Evolutionary conservation across 2,113 vertebrate species (phyloP), one percentile per base, ranked within the genome.

Genomic region (Erythrocercus mccallii): DNA sequence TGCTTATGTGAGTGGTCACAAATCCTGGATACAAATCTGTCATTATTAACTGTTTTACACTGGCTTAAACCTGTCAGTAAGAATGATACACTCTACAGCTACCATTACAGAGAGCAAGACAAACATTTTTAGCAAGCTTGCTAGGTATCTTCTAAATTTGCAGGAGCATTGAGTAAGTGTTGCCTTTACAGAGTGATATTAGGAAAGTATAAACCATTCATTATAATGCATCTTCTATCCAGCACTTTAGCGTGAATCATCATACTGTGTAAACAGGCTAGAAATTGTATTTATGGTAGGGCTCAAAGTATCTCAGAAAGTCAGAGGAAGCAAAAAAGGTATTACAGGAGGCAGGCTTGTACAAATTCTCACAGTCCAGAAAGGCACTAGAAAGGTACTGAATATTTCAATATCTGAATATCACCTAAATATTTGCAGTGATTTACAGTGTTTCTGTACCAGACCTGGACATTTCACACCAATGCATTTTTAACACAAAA

Each of bases 201-300:
- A 95, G 66, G 56, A 85, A 90, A 91, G 64, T 6, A 21, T 51
- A 95, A 87, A 89, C 53, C 58, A 70, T 84, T 94, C 57, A 91
- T 84, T 69, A 50, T 37, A 94, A 94, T 1, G 4, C 60, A 91
- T 77, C 44, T 92, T 80, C 58, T 87, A 94, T 94, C 89, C 73
- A 31, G 48, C 33, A 57, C 38, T 79, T 91, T 45, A 91, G 33
- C 53, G 70, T 91, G 78, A 94, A 93, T 90, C 90, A 80, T 42
- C 57, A 57, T 30, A 73, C 12, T 11, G 7, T 77, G 66, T 80
- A 94, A 96, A 82, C 54, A 94, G 73, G 53, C 38, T 80, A 85
- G 70, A 88, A 91, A 88, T n/a, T 22, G 8, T 70, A 72, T 76
- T 85, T 91, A 92, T 51, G 47, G 38, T 78, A 85, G 45, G 48